phyloP scores from a whole-genome alignment of 2,888 invertebrate species.

The Rhamnusium bicolor region DNA sequence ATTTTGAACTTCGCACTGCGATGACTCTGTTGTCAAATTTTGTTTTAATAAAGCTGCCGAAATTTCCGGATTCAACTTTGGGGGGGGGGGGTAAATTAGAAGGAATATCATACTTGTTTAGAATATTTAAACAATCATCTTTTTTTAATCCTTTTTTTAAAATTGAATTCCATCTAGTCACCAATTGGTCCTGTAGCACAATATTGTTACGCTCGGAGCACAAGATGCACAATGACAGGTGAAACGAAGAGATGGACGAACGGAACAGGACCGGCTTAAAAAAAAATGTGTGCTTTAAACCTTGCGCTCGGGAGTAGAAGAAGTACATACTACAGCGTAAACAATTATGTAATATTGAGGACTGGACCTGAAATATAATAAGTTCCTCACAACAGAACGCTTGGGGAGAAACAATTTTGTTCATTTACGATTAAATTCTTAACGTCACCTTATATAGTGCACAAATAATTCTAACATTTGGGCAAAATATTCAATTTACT shows the following conservation, averaged over 20 bases:
- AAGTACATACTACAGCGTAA: slow-evolving; percentile 32
- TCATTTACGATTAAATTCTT: no score
- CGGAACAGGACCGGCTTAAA: background rate
- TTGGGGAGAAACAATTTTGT: no score
- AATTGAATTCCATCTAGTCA: slow-evolving; percentile 19
- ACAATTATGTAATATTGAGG: slow-evolving; percentile 32
- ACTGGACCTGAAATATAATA: slow-evolving; percentile 41
- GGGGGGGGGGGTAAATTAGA: slow-evolving; percentile 15
- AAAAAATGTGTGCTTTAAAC: background rate
- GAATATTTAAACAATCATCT: slow-evolving; percentile 22
- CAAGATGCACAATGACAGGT: no score
- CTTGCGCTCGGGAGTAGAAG: background rate
- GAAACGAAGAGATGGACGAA: no score
- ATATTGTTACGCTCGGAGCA: background rate
- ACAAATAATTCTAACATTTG: no score
- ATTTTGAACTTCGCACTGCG: slow-evolving; percentile 18
- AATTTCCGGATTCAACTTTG: slow-evolving; percentile 18
- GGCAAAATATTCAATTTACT: no score
- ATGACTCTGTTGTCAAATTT: slow-evolving; percentile 6
- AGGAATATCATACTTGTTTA: slow-evolving; percentile 30
- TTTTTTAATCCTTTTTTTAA: slow-evolving; percentile 30
- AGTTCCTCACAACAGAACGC: no score
- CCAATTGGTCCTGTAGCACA: slow-evolving; percentile 27
- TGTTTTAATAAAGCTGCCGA: slow-evolving; percentile 7
- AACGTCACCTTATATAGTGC: no score